Percentiles rank a stretch among this genome's conserved stretches.
Conservation (phyloP, 2,797 vertebrate species). For the Tarsius wallacei region DNA sequence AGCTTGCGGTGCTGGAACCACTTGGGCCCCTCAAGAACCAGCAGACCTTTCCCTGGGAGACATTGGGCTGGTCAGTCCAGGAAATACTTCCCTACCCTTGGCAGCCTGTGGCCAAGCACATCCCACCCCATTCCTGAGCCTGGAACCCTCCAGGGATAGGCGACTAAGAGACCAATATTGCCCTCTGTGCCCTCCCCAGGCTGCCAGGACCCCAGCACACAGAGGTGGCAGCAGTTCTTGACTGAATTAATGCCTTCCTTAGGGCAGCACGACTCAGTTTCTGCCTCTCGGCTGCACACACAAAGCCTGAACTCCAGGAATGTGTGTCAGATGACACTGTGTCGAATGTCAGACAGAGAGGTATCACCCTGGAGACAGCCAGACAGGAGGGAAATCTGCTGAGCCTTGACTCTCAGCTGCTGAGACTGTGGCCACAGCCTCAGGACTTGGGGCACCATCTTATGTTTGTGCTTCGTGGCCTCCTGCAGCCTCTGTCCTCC, state of each 20-base stretch:
- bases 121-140: background rate
- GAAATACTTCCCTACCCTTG: background rate
- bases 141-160: background rate
- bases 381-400: background rate
- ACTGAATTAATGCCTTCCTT: background rate
- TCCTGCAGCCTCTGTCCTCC: too few relatives aligned
- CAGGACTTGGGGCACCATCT: background rate
- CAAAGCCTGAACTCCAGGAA: background rate
- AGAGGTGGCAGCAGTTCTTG: background rate
- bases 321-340: background rate
- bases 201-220: background rate
- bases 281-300: background rate
- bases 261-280: background rate
- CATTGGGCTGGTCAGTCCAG: background rate
- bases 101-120: background rate
- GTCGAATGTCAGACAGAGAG: background rate
- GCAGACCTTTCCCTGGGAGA: slow-evolving; percentile 93
- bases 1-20: slow-evolving; percentile 96
- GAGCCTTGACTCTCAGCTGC: background rate
- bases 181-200: background rate
- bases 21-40: slow-evolving; percentile 93
- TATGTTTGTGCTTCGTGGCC: background rate
- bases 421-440: background rate
- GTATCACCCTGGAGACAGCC: background rate
- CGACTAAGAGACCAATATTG: background rate